phyloP scores from a whole-genome alignment of 2,888 invertebrate species.

The Amblyjoppa fuscipennis region DNA sequence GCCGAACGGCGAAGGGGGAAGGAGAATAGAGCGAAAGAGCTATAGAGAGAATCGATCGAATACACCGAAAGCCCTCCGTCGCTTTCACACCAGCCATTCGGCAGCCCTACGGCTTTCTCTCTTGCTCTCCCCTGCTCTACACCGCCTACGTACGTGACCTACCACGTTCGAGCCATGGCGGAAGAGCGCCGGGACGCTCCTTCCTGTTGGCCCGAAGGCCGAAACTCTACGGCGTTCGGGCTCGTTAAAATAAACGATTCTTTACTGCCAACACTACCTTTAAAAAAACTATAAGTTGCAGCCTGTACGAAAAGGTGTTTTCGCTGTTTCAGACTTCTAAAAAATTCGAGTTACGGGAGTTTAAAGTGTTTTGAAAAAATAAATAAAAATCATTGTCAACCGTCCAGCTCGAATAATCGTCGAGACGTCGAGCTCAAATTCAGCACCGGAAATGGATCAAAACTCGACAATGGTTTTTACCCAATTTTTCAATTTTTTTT shows the following conservation, averaged over 20 bases:
- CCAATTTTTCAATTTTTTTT: too few relatives aligned
- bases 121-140: conserved; percentile 28
- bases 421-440: too few relatives aligned
- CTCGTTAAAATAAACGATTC: background rate
- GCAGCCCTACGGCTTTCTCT: conserved; percentile 6
- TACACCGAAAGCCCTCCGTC: conserved; percentile 25
- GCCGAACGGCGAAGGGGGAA: conserved; percentile 29
- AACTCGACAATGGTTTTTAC: too few relatives aligned
- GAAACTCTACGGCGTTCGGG: conserved; percentile 20
- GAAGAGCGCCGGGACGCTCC: conserved; percentile 63
- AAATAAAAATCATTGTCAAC: too few relatives aligned
- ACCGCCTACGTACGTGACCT: conserved; percentile 69
- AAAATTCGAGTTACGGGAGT: too few relatives aligned
- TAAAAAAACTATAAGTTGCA: too few relatives aligned
- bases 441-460: too few relatives aligned
- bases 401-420: too few relatives aligned
- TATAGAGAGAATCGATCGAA: conserved; percentile 64
- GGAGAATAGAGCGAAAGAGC: conserved; percentile 45
- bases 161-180: conserved; percentile 70
- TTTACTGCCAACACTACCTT: background rate
- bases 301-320: too few relatives aligned
- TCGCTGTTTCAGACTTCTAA: too few relatives aligned
- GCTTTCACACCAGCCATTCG: conserved; percentile 31
- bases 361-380: too few relatives aligned
- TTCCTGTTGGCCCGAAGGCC: conserved; percentile 54